Base-by-base conservation (phyloP, 2,888 invertebrate species). In the Tricholauxania praeusta region DNA sequence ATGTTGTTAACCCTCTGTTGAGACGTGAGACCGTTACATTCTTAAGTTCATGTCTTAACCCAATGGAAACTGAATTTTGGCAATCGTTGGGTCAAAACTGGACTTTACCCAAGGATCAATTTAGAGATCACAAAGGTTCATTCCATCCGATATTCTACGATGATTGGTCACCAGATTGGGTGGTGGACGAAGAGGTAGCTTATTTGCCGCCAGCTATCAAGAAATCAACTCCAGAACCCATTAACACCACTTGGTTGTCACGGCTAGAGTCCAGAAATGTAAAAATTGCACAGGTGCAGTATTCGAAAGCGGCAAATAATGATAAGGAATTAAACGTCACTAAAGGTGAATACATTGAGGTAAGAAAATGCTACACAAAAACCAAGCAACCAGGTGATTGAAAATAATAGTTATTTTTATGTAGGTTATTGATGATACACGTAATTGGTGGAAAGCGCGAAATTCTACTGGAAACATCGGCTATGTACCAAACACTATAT, bases 381-480 rank as follows among this genome's bases (percentile, higher is more conserved):
- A 15, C 55, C n/a, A 19, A 19, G n/a, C n/a, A 55, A 8, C 53
- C 17, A n/a, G 1, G n/a, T 53, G 8, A 4, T 53, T 17, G 19
- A n/a, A 8, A 53, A 53, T 7, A 17, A 19, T 53, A n/a, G 1
- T 12, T 14, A 14, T 22, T 49, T 8, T 39, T 62, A 71, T 71
- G 70, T 74, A 97, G 96, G 93, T 99, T 79, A 89, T 99, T 81
- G 98, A 99, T 87, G 96, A 97, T 88, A 94, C 94, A 69, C 92
- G 98, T 80, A 99, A 99, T 88, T 99, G 99, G 99, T 99, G 96
- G 99, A 98, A 95, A 89, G 95, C 93, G 79, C 92, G 93, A 81
- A 97, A 96, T 88, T 92, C 91, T 81, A 92, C 92, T 83, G 96
- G 97, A 75, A 92, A 93, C 88, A 90, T 95, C 78, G 95, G 97